Evolutionary conservation across 2,113 vertebrate genomes (phyloP), one percentile per base, ranked within the genome.

Genomic region (Glaucomys volans): DNA sequence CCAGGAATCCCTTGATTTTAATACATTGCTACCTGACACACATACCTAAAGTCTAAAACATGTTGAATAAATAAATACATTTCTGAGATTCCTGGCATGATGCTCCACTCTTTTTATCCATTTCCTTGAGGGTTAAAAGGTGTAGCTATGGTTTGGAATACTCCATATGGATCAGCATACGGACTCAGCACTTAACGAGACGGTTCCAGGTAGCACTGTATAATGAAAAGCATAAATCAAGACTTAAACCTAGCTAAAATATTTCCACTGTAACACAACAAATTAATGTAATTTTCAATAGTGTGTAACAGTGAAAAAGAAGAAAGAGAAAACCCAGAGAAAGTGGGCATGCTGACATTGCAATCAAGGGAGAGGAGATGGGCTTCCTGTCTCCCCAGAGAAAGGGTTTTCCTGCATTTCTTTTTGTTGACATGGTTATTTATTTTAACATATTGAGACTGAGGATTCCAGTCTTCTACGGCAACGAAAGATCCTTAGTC

Each of bases 171-270:
- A 67, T 84, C 87, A 93, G 76, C 84, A 90, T 91, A 85, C 40
- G 35, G 66, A 85, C 22, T 94, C 81, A 87, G 62, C 30, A 69
- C 83, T 94, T 95, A 93, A 96, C 84, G 79, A 94, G 88, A 89
- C 67, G 84, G 83, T 91, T 96, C 93, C 67, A 97, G 89, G 71
- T 93, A 95, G 54, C 69, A 66, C 94, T 93, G 77, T 93, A 72
- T 97, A 94, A 97, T 97, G 97, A 94, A 92, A 93, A 74, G 30
- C 87, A 92, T 94, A 93, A 97, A 95, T 96, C 57, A 83, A 97
- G 69, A 77, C 69, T 91, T 94, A 94, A 80, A 87, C 4, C 16
- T 26, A 90, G 64, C 62, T 94, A 62, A 97, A 96, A 95, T 59
- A 82, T 89, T 89, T 82, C 54, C 69, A 47, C 66, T 87, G 87